Conservation (phyloP, 2,888 invertebrate genomes). For the Orchesellides sinensis region DNA sequence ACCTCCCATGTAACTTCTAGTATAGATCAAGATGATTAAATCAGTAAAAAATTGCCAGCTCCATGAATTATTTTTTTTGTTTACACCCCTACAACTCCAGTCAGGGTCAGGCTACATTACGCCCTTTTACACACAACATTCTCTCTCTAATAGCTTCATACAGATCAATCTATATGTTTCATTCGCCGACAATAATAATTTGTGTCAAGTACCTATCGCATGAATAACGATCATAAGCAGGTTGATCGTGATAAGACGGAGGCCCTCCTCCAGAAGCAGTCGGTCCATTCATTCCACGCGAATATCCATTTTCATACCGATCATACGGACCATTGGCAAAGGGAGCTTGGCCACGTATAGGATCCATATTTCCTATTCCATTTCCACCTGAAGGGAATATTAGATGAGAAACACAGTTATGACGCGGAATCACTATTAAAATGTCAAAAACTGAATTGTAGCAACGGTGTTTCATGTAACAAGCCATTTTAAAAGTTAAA, state of each 20-base stretch:
- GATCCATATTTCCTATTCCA: constrained; percentile 70
- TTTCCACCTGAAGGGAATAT: constrained; percentile 64
- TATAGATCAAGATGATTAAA: constrained; percentile 42
- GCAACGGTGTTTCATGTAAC: constrained; percentile 17
- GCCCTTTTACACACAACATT: not conserved
- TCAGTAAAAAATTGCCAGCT: constrained; percentile 46
- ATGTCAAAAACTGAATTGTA: constrained; percentile 58
- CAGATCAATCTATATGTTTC: not conserved
- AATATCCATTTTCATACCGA: constrained; percentile 76
- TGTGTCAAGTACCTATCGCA: constrained; percentile 71
- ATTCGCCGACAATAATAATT: constrained; percentile 36
- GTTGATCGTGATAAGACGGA: constrained; percentile 70
- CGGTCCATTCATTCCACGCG: constrained; percentile 76
- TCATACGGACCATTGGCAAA: constrained; percentile 74
- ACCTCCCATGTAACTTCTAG: constrained; percentile 72
- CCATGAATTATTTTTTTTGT: constrained; percentile 41
- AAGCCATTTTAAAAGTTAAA: constrained; percentile 9
- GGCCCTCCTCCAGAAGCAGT: constrained; percentile 73
- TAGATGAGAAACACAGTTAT: constrained; percentile 37
- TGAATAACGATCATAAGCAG: constrained; percentile 75
- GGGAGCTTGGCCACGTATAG: constrained; percentile 71
- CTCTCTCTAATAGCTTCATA: not conserved
- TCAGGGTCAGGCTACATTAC: not conserved
- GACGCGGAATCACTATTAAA: constrained; percentile 56
- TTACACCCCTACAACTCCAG: constrained; percentile 21